phyloP scores from a whole-genome alignment of 2,797 vertebrate genomes.

The Dallia pectoralis region DNA sequence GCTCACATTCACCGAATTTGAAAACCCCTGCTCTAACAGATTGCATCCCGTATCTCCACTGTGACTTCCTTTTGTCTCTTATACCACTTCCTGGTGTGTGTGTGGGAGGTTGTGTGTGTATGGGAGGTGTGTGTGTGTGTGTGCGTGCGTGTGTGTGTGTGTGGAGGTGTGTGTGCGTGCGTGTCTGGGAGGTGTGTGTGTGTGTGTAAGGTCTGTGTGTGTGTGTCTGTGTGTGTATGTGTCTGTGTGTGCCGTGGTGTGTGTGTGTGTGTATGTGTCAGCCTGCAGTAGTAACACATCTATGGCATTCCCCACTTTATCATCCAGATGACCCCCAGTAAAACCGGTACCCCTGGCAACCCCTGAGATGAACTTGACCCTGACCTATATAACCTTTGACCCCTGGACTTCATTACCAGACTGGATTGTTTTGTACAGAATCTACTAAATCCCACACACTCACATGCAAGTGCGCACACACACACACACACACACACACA shows the following conservation, averaged over 20 bases:
- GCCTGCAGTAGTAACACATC: conserved; percentile 45
- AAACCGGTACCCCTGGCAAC: conserved; percentile 43
- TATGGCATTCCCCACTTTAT: conserved; percentile 59
- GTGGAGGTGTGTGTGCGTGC: too few species aligned
- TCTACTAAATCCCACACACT: conserved; percentile 28
- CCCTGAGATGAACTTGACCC: conserved; percentile 71
- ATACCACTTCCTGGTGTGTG: conserved; percentile 52
- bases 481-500: conserved; percentile 12
- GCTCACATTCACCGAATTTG: too few species aligned
- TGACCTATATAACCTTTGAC: conserved; percentile 38
- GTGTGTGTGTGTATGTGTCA: conserved; percentile 24
- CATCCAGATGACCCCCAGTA: conserved; percentile 55
- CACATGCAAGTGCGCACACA: conserved; percentile 28
- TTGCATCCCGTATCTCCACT: conserved; percentile 2
- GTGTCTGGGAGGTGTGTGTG: too few species aligned
- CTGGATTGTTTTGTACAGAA: conserved; percentile 54
- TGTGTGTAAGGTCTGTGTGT: too few species aligned
- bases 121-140: too few species aligned
- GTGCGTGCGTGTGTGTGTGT: too few species aligned
- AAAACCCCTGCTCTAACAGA: too few species aligned
- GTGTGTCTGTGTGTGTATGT: conserved; percentile 7
- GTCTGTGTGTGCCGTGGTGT: conserved; percentile 18
- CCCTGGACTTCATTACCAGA: conserved; percentile 66
- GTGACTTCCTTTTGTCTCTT: conserved; percentile 44
- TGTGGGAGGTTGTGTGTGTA: too few species aligned